Evolutionary conservation across 2,113 vertebrate species (phyloP).

Genomic region (Spilogale gracilis): DNA sequence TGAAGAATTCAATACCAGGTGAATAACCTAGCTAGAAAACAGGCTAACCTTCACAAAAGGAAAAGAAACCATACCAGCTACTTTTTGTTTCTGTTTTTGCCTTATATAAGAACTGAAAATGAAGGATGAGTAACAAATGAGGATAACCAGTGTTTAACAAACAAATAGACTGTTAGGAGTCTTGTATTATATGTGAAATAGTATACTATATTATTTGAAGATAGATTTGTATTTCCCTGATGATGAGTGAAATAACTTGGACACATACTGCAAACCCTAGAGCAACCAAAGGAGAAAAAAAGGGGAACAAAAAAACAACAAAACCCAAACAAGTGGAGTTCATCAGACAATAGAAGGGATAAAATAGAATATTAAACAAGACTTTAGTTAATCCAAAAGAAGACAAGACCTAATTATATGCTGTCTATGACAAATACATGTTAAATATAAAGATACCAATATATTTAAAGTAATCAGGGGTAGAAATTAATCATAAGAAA

Average conservation of each 20-base stretch:
- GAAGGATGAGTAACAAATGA: neutral
- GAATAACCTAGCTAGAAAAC: neutral
- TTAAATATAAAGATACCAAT: neutral
- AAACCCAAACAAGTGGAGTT: neutral
- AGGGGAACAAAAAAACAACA: neutral
- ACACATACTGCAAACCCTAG: neutral
- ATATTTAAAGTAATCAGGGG: neutral
- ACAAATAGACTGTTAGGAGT: neutral
- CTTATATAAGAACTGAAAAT: neutral
- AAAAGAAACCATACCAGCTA: neutral
- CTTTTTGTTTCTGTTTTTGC: neutral
- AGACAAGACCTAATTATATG: neutral
- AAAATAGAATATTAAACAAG: neutral
- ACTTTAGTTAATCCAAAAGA: neutral
- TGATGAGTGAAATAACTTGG: neutral
- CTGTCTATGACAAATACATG: neutral
- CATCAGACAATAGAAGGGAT: neutral
- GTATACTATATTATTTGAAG: neutral
- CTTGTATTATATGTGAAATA: neutral
- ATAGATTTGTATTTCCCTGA: neutral
- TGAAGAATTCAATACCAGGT: neutral
- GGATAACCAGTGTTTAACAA: neutral
- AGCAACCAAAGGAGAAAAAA: neutral
- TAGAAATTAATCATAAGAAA: neutral
- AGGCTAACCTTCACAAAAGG: neutral